A percentile compares a stretch with the other conserved stretches of the same genome.
phyloP scores from a whole-genome alignment of 2,797 vertebrate species.

The Rhynchonycteris naso region DNA sequence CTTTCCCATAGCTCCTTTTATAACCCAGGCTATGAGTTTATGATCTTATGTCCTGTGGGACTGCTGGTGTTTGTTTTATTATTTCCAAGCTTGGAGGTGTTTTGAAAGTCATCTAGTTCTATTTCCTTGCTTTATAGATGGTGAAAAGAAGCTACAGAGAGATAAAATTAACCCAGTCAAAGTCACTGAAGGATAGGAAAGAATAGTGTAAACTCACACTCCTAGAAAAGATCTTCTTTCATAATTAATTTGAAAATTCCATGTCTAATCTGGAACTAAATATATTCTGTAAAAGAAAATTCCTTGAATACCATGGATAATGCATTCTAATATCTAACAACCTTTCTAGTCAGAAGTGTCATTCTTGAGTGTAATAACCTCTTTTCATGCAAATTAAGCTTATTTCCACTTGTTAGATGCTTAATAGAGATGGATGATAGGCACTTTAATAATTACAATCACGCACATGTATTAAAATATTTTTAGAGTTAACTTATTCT shows the following conservation, averaged over 20 bases:
- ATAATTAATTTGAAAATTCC: conserved; percentile 73
- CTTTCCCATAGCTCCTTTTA: not conserved
- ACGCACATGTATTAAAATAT: not conserved
- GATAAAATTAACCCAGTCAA: not conserved
- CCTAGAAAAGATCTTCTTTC: conserved; percentile 41
- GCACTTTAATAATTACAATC: conserved; percentile 35
- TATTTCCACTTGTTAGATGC: conserved; percentile 70
- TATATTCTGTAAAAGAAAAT: conserved; percentile 75
- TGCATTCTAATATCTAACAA: conserved; percentile 68
- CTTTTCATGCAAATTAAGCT: conserved; percentile 77
- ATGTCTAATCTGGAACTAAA: conserved; percentile 77
- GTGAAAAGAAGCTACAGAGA: not conserved
- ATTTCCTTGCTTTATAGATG: not conserved
- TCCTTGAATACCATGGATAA: conserved; percentile 76
- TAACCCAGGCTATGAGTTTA: not conserved
- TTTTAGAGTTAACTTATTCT: not conserved
- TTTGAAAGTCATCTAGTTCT: conserved; percentile 19
- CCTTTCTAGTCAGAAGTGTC: conserved; percentile 62
- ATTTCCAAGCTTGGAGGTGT: not conserved
- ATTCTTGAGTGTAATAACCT: conserved; percentile 75
- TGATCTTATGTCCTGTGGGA: not conserved
- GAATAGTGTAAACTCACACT: not conserved
- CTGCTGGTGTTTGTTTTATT: not conserved
- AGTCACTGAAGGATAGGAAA: conserved; percentile 1
- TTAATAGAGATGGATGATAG: conserved; percentile 56